Conservation (phyloP, 1,140 invertebrate species). For the Charaxes varanes region DNA sequence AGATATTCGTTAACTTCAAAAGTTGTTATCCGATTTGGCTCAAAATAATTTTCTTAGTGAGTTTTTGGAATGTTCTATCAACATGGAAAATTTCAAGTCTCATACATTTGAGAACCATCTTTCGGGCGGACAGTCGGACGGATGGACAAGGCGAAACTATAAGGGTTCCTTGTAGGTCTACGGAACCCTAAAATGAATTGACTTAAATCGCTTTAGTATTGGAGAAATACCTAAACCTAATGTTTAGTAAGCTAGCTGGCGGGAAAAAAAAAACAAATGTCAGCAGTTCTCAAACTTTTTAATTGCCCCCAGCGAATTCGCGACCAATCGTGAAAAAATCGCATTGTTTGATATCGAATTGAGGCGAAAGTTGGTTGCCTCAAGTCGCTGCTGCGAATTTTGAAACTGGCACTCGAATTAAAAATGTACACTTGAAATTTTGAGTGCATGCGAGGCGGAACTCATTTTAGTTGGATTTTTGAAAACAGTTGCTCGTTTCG, state of each 20-base stretch:
- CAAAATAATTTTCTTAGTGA: no score
- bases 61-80: no score
- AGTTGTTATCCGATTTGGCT: no score
- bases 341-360: slow-evolving; percentile 44
- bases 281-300: slow-evolving; percentile 43
- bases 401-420: slow-evolving; percentile 29
- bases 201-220: no score
- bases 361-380: slow-evolving; percentile 32
- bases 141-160: no score
- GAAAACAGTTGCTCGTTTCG: slow-evolving; percentile 10
- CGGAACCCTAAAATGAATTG: no score
- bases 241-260: slow-evolving; percentile 6
- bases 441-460: slow-evolving; percentile 28
- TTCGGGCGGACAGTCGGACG: no score
- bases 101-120: no score
- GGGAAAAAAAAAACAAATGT: slow-evolving; percentile 11
- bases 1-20: no score
- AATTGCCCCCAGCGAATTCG: slow-evolving; percentile 42
- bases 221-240: slow-evolving; percentile 3
- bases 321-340: slow-evolving; percentile 43
- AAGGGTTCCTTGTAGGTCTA: no score
- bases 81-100: no score
- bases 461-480: slow-evolving; percentile 15
- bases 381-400: slow-evolving; percentile 35
- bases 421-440: slow-evolving; percentile 35